Evolutionary conservation across 1,140 invertebrate genomes (phyloP).

Genomic region (Ylistrum balloti): DNA sequence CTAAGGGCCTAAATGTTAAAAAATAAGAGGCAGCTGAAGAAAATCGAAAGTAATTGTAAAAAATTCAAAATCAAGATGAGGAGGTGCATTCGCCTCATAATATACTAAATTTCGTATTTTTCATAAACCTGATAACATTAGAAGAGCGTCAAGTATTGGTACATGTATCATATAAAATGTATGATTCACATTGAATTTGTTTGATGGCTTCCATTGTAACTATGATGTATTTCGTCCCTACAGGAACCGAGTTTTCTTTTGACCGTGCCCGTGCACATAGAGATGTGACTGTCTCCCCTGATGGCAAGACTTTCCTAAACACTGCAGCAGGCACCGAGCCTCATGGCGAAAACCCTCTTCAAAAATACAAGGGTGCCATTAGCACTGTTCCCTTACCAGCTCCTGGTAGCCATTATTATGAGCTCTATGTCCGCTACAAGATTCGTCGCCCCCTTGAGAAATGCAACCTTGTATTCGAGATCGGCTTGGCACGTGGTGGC

Average conservation of each 20-base stretch:
- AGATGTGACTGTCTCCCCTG: constrained; percentile 57
- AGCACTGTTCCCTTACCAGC: constrained; percentile 3
- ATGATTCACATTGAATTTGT: no score
- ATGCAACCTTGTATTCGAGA: constrained; percentile 60
- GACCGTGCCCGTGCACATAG: constrained; percentile 54
- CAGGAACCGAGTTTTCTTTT: constrained; percentile 51
- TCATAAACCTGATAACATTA: neutral
- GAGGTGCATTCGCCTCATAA: no score
- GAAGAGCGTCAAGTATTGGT: constrained; percentile 14
- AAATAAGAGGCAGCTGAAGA: no score
- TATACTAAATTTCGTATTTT: no score
- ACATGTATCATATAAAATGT: no score
- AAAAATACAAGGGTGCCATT: constrained; percentile 57
- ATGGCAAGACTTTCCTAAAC: constrained; percentile 59
- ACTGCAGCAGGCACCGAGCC: neutral
- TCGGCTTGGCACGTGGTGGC: constrained; percentile 51
- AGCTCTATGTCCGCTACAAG: constrained; percentile 51
- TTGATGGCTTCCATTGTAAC: neutral
- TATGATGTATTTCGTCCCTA: neutral
- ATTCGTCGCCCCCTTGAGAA: constrained; percentile 55
- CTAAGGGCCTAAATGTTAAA: no score
- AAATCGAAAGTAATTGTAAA: no score
- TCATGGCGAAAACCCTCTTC: constrained; percentile 30
- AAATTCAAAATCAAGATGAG: no score
- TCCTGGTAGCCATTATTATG: constrained; percentile 57